Percentiles rank a stretch among this genome's conserved stretches.
phyloP scores from a whole-genome alignment of 2,113 vertebrate species.

The Pelmatolapia mariae region DNA sequence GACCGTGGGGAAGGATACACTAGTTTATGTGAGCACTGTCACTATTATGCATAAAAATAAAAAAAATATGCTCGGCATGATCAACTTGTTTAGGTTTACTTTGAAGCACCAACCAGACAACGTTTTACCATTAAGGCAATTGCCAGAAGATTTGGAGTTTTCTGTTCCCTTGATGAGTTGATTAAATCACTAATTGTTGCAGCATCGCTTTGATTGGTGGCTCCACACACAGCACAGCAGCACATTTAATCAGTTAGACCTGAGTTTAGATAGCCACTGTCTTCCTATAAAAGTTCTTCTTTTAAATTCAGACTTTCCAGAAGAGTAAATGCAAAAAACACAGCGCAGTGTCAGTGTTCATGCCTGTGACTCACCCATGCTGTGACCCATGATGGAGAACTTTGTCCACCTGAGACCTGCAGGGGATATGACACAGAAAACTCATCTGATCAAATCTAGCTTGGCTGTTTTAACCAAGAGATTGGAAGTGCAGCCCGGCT shows the following conservation, averaged over 20 bases:
- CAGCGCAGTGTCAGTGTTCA: background rate
- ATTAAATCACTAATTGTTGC: background rate
- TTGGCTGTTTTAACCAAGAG: background rate
- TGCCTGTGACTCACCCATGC: slow-evolving; percentile 82
- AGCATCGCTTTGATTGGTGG: background rate
- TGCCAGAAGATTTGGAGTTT: background rate
- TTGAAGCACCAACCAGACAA: background rate
- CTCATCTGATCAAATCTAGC: background rate
- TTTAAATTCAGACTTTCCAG: background rate
- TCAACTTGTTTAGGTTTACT: background rate
- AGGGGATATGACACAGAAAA: slow-evolving; percentile 22
- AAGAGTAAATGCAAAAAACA: background rate
- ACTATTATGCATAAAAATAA: background rate
- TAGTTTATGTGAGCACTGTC: background rate
- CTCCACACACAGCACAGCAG: background rate
- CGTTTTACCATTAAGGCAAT: background rate
- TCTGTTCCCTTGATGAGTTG: background rate
- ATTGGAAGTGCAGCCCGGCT: background rate
- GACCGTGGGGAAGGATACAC: background rate
- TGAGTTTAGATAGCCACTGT: background rate
- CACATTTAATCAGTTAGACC: background rate
- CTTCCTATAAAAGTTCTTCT: background rate
- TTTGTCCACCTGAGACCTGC: slow-evolving; percentile 84
- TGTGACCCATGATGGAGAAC: slow-evolving; percentile 87
- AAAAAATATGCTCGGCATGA: background rate